Conservation (phyloP, 2,888 invertebrate species). For the Dendrolimus pini region DNA sequence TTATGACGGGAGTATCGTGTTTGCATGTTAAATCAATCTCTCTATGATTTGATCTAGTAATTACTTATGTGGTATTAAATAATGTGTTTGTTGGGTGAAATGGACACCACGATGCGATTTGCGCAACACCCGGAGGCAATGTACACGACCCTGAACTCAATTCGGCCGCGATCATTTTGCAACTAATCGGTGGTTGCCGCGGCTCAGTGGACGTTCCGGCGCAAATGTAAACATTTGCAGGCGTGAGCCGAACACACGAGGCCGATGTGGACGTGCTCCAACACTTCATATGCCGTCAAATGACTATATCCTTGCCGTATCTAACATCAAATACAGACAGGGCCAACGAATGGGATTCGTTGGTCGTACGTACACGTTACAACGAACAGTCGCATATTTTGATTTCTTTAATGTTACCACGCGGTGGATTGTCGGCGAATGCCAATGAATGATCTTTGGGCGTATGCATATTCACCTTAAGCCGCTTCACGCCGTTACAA, state of each 20-base stretch:
- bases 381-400: too few relatives aligned
- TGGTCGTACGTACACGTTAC: too few relatives aligned
- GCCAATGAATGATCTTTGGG: too few relatives aligned
- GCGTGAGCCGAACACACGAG: constrained; percentile 60
- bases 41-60: neutral
- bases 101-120: constrained; percentile 36
- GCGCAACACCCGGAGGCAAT: constrained; percentile 71
- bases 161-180: constrained; percentile 70
- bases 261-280: constrained; percentile 59
- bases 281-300: constrained; percentile 34
- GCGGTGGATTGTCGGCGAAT: too few relatives aligned
- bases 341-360: too few relatives aligned
- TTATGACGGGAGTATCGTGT: too few relatives aligned
- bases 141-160: constrained; percentile 71
- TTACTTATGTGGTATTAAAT: constrained; percentile 6
- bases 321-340: neutral
- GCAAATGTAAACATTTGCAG: constrained; percentile 76
- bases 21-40: too few relatives aligned
- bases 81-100: constrained; percentile 31
- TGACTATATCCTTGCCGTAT: constrained; percentile 26
- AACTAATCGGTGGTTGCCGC: constrained; percentile 62
- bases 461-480: too few relatives aligned
- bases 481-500: neutral
- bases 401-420: too few relatives aligned
- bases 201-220: constrained; percentile 49